Evolutionary conservation across 2,888 invertebrate genomes (phyloP).

Genomic region (Ophion ellenae): DNA sequence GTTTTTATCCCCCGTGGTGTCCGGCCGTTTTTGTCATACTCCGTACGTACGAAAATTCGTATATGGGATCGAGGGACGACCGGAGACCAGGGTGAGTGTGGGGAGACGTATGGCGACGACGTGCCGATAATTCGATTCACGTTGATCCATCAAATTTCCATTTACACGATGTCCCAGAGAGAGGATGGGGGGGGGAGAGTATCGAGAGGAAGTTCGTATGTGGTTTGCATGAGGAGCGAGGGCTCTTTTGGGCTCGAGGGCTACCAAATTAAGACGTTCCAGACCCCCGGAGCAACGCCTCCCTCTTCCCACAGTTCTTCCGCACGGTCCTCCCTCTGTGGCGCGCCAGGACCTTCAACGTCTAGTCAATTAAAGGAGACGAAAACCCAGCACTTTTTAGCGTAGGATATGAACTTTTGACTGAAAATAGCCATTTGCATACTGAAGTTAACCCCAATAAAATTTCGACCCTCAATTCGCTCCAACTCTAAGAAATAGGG

Average conservation of each 20-base stretch:
- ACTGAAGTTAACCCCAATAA: too few relatives aligned
- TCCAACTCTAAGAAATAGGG: too few relatives aligned
- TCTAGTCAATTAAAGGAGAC: background rate
- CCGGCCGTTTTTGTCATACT: constrained; percentile 43
- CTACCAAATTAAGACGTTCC: constrained; percentile 78
- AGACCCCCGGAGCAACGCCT: constrained; percentile 55
- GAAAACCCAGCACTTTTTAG: too few relatives aligned
- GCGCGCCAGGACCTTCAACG: constrained; percentile 54
- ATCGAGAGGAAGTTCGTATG: constrained; percentile 30
- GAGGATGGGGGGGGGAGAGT: background rate
- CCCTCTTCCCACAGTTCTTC: constrained; percentile 40
- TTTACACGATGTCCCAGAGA: constrained; percentile 61
- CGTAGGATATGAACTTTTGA: too few relatives aligned
- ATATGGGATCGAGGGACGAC: constrained; percentile 1
- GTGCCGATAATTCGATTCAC: constrained; percentile 66
- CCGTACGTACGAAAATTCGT: constrained; percentile 31
- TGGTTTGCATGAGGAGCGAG: constrained; percentile 22
- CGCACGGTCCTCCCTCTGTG: constrained; percentile 26
- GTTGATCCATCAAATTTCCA: constrained; percentile 67
- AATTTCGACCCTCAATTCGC: too few relatives aligned
- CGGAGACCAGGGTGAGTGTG: background rate
- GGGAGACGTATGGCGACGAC: constrained; percentile 43
- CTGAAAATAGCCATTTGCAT: too few relatives aligned
- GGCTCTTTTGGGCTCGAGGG: constrained; percentile 52
- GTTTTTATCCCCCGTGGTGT: background rate